Evolutionary conservation across 2,888 invertebrate genomes (phyloP), one percentile per base, ranked within the genome.

Genomic region (Diarsia rubi): DNA sequence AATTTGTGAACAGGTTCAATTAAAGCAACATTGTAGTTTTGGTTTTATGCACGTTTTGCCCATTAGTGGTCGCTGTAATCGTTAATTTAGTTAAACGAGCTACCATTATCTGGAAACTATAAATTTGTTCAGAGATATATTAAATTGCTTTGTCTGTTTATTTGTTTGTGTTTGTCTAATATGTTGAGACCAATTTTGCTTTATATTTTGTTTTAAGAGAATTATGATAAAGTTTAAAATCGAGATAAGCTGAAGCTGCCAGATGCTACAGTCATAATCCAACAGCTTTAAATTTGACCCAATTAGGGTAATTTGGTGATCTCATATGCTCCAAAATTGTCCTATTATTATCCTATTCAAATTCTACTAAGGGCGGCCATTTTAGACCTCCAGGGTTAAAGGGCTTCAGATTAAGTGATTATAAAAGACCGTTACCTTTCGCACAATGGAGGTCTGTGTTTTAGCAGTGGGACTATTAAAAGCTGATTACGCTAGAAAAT

Each of bases 41-140:
- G 3, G 79, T 81, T 84, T 67, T 60, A 73, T 82, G 69, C 75
- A 74, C 68, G 84, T 84, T 72, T 73, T n/a, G 49, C 16, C 24
- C 54, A 67, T 80, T 75, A 76, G 76, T 21, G 84, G 63, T 67
- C 31, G 69, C 63, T 64, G 49, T 81, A 69, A 72, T 69, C 75
- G 66, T 81, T 71, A 75, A 79, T 74, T 81, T 57, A 62, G 63
- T 82, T 69, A 19, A 62, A 44, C 16, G 42, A 14, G 37, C 69
- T 67, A 24, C 64, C 47, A 80, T 75, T 82, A 67, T 67, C 49
- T 81, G 69, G 69, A 81, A 81, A 37, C 57, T n/a, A 76, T 81
- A 57, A 81, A 73, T 64, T 31, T 21, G 24, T 75, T 81, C 69
- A 42, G 24, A 75, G 69, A 69, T 72, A 42, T 69, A 44, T 67